Evolutionary conservation across 1,140 invertebrate genomes (phyloP), one percentile per base, ranked within the genome.

Genomic region (Cepaea nemoralis): DNA sequence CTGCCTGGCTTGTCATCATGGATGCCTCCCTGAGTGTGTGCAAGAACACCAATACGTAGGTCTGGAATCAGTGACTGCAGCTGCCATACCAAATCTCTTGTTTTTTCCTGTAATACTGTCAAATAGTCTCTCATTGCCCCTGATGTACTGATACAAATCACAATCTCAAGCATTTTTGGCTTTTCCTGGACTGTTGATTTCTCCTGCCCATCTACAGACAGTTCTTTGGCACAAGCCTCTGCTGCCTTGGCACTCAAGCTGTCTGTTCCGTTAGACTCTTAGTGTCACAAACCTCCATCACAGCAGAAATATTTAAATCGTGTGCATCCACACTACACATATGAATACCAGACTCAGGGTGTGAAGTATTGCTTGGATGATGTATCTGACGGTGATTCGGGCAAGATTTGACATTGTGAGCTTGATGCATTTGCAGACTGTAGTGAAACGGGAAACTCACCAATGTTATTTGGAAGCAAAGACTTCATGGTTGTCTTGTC

Each of bases 11-110:
- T 71, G 37, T 80, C 78, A 67, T 80, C 78, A 59, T 80, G 78
- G 45, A 80, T 80, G 35, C 78, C 78, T n/a, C 78, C 78, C 45
- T 80, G 78, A 24, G 78, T 80, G 69, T 80, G 78, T 35, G 78
- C 78, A 0, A 80, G n/a, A 31, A 80, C 78, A 35, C 78, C 78
- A 33, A 80, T 80, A 31, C 78, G 78, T 27, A 80, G 69, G 39
- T 70, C 70, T 35, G 78, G 78, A 8, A 80, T 59, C 1, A 80
- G 78, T 42, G 78, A 80, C 35, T 80, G 78, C 31, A 80, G 48
- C 14, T 42, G 66, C 78, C 78, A 80, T 5, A 80, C 69, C 48
- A 73, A 71, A 22, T 80, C 78, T 27, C 69, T 59, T 8, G 55
- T 67, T 31, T 80, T 59, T 12, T 73, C 78, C 69, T 80, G 78